phyloP scores from a whole-genome alignment of 2,113 vertebrate species.

The Ivindomyrus marchei region DNA sequence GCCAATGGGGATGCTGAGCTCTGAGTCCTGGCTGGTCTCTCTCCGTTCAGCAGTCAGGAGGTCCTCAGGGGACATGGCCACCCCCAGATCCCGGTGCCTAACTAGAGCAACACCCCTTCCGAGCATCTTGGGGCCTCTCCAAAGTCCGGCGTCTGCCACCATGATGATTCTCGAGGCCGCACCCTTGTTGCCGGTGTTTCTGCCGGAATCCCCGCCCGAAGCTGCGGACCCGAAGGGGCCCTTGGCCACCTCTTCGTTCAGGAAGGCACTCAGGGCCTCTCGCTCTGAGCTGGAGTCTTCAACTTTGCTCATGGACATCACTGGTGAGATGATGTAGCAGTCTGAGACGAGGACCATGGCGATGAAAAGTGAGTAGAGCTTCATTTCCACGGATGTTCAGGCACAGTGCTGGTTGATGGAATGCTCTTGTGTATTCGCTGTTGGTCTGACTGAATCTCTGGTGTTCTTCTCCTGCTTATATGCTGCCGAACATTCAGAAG shows the following conservation, averaged over 20 bases:
- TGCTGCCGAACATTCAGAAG: conserved; percentile 24
- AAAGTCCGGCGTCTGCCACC: conserved; percentile 44
- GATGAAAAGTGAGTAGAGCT: conserved; percentile 43
- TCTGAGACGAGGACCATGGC: conserved; percentile 47
- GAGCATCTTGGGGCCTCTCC: conserved; percentile 46
- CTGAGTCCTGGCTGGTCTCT: conserved; percentile 34
- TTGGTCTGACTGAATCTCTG: conserved; percentile 35
- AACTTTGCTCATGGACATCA: conserved; percentile 36
- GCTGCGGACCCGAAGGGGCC: conserved; percentile 13
- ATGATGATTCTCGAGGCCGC: conserved; percentile 45
- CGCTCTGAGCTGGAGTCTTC: conserved; percentile 48
- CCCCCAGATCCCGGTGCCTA: conserved; percentile 36
- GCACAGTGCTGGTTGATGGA: neutral
- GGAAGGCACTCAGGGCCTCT: conserved; percentile 40
- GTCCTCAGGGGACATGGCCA: conserved; percentile 25
- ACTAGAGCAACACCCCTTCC: conserved; percentile 36
- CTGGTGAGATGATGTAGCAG: conserved; percentile 26
- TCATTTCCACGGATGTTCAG: conserved; percentile 48
- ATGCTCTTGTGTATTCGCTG: conserved; percentile 17
- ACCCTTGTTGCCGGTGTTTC: neutral
- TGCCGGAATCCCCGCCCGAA: neutral
- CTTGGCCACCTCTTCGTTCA: conserved; percentile 42
- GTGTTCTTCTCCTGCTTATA: conserved; percentile 41
- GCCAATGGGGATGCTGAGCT: conserved; percentile 48
- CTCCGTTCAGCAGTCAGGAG: conserved; percentile 37